Evolutionary conservation across 2,113 vertebrate genomes (phyloP).

Genomic region (Erythrolamprus reginae): DNA sequence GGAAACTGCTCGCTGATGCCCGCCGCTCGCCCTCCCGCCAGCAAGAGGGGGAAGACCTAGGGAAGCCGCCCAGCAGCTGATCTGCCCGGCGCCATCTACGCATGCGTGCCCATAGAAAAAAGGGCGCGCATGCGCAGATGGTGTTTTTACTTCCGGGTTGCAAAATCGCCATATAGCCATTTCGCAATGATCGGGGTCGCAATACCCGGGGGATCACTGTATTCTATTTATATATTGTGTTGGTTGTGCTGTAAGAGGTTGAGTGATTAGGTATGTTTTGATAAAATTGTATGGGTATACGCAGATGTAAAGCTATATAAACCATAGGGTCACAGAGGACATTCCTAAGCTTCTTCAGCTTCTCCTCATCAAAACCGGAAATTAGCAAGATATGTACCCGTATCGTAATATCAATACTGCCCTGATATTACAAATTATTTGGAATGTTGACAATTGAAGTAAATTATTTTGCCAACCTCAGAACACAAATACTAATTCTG

Average conservation of each 20-base stretch:
- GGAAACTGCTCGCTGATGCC: no score
- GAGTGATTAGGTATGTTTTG: neutral
- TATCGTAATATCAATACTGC: neutral
- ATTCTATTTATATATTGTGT: neutral
- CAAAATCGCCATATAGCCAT: no score
- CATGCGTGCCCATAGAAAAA: no score
- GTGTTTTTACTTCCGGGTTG: no score
- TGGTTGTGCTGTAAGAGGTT: neutral
- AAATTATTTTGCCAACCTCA: neutral
- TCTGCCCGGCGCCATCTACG: no score
- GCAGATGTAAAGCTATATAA: neutral
- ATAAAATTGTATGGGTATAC: neutral
- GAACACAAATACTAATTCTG: neutral
- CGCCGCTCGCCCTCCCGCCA: no score
- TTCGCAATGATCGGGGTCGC: no score
- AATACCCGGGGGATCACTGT: no score
- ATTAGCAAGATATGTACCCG: neutral
- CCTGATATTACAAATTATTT: neutral
- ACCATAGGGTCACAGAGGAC: neutral
- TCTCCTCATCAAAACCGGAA: neutral
- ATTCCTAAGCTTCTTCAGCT: neutral
- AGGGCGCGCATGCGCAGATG: no score
- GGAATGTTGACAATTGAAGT: neutral
- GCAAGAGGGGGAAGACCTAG: no score
- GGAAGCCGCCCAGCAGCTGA: no score